These are phyloP conservation scores for Castor canadensis DNA, from an alignment of 2,113 vertebrate genomes.

Conservation along the genomic window DNA sequence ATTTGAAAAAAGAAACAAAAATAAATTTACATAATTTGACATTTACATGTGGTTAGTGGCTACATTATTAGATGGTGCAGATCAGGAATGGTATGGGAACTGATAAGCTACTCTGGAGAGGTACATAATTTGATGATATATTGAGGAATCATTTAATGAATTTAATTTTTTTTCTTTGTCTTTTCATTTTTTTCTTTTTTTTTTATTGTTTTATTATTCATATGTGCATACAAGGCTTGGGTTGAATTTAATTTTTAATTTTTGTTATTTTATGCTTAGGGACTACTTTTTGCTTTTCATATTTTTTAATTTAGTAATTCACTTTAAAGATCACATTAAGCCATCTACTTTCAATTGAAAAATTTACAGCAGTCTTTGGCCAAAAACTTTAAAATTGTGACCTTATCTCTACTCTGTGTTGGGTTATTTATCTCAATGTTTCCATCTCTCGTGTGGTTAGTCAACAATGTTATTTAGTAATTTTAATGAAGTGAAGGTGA, in stretches of 20 bases:
- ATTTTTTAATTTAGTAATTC: slow-evolving; percentile 26
- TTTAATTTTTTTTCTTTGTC: neutral
- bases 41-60: neutral
- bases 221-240: too few species aligned
- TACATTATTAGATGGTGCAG: neutral
- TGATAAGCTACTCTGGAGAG: neutral
- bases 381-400: slow-evolving; percentile 8
- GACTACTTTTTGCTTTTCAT: neutral
- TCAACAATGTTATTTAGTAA: slow-evolving; percentile 21
- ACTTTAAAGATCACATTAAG: neutral
- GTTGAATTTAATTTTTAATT: too few species aligned
- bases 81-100: neutral
- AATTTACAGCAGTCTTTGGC: neutral
- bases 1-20: neutral
- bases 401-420: neutral
- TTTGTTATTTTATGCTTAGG: slow-evolving; percentile 22
- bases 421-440: neutral
- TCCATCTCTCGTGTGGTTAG: neutral
- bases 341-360: neutral
- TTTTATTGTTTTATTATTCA: too few species aligned
- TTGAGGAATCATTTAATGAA: neutral
- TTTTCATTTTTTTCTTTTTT: too few species aligned
- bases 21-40: slow-evolving; percentile 36
- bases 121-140: slow-evolving; percentile 25
- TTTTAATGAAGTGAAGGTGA: slow-evolving; percentile 49